Evolutionary conservation across 2,113 vertebrate species (phyloP).

Genomic region (Bubo blakistoni): DNA sequence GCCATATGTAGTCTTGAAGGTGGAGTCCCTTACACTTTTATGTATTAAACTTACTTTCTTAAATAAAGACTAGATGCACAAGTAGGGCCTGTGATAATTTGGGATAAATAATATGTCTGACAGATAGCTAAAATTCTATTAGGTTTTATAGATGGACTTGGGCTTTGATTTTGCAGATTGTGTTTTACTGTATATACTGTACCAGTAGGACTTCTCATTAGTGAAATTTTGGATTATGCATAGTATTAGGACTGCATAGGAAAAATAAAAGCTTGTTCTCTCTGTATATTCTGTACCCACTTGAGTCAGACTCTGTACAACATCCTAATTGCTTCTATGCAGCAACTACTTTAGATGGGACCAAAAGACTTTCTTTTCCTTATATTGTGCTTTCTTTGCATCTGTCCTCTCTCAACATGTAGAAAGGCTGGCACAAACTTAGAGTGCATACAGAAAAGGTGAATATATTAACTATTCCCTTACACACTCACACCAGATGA

Average conservation of each 20-base stretch:
- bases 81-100: background rate
- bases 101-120: background rate
- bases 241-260: background rate
- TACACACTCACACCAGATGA: background rate
- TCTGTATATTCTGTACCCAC: background rate
- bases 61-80: background rate
- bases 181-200: background rate
- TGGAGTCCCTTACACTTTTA: background rate
- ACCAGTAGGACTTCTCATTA: background rate
- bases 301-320: background rate
- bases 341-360: background rate
- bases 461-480: background rate
- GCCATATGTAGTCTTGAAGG: background rate
- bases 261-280: background rate
- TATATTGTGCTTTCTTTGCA: background rate
- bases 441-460: background rate
- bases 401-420: background rate
- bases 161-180: background rate
- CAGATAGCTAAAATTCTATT: background rate
- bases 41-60: background rate
- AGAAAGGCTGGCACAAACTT: background rate
- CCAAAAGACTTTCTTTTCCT: background rate
- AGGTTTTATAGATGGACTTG: background rate
- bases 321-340: background rate
- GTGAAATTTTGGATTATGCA: background rate